Evolutionary conservation across 2,113 vertebrate genomes (phyloP), one percentile per base, ranked within the genome.

Genomic region (Lipotes vexillifer): DNA sequence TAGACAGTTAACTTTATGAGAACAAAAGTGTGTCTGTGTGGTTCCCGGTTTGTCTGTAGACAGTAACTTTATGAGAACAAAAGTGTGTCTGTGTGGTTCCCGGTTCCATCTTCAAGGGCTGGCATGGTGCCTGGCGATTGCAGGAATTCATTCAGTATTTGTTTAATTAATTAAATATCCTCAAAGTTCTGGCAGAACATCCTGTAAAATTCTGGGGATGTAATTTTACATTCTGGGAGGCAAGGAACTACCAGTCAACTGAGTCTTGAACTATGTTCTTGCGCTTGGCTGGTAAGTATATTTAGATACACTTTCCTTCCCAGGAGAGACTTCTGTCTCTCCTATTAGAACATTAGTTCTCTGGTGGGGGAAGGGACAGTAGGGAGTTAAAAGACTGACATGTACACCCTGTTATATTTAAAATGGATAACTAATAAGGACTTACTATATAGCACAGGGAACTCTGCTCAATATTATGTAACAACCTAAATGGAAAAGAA

Each of bases 81-180:
- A n/a, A 27, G 3, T 4, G 3, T 0, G 3, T 15, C n/a, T 33
- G 61, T 14, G 3, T 4, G 5, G 12, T 52, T 2, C 15, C 0
- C 29, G 20, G 81, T 75, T 55, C 84, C 27, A 13, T 82, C 55
- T 21, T 18, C 55, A 57, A 21, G 55, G 55, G 55, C 55, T 41
- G 81, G 59, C 86, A 41, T 14, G 8, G 33, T 52, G 87, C 94
- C 94, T 17, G 8, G 46, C 15, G 10, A n/a, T 27, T 29, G 78
- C 18, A 59, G 71, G 78, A 29, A 33, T 72, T 63, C 87, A 31
- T 20, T 31, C 49, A 49, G 5, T 17, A 13, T 77, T 49, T 75
- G 46, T 65, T 90, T 59, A 77, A 80, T 95, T 95, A 61, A 72
- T 23, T 13, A 69, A 77, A 81, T n/a, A 49, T 6, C 15, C 75